These are phyloP conservation scores for Macrocentrus cingulum DNA, from an alignment of 1,140 invertebrate genomes.

Conservation along the genomic window DNA sequence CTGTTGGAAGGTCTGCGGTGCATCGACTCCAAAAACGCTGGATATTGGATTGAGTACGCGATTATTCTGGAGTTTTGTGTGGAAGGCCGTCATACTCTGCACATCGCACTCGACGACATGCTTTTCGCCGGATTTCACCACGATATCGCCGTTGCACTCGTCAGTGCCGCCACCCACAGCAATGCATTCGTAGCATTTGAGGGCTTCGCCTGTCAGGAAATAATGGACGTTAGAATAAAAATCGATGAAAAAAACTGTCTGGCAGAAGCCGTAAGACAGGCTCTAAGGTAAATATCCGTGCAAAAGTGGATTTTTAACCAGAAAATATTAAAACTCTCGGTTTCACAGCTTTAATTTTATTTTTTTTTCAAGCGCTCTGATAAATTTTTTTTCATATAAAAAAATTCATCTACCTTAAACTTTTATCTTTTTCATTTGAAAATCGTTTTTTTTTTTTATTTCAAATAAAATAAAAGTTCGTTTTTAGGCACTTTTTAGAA, in stretches of 20 bases:
- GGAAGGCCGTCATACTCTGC: conserved; percentile 31
- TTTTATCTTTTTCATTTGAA: background rate
- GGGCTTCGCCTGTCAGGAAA: conserved; percentile 34
- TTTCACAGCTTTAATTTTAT: no score
- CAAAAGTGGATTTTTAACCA: no score
- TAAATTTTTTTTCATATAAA: no score
- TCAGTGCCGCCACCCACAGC: conserved; percentile 27
- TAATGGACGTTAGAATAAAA: background rate
- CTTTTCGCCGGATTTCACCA: conserved; percentile 18
- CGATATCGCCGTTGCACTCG: conserved; percentile 31
- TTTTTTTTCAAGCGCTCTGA: no score
- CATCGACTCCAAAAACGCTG: conserved; percentile 36
- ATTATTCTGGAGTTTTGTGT: conserved; percentile 26
- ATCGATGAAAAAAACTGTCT: background rate
- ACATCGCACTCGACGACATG: conserved; percentile 36
- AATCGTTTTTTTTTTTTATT: no score
- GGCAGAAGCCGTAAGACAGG: background rate
- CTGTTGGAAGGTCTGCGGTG: conserved; percentile 20
- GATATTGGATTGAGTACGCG: conserved; percentile 15
- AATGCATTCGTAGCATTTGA: conserved; percentile 47
- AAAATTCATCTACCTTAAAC: background rate
- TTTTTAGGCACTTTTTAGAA: no score
- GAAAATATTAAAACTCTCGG: no score
- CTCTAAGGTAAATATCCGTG: no score
- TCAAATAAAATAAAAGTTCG: no score